These are phyloP conservation scores for Zelostemma sp. DNA, from an alignment of 1,140 invertebrate genomes.

Conservation along the genomic window DNA sequence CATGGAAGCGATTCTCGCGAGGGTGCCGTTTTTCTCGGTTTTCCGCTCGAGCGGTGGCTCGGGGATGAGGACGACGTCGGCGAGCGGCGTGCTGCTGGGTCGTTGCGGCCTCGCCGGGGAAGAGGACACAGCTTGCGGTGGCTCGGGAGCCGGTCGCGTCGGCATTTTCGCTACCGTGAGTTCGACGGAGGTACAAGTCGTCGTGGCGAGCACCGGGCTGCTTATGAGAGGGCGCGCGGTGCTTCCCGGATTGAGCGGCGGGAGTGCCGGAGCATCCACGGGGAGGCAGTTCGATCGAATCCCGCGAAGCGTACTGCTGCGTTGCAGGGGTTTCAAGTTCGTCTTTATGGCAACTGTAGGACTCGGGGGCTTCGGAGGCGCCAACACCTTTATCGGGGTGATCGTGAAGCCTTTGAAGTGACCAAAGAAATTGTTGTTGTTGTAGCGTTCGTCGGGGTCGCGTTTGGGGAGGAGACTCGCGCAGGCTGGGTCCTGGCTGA, in stretches of 20 bases:
- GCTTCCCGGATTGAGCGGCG: conserved; percentile 73
- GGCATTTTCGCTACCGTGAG: conserved; percentile 74
- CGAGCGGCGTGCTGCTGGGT: conserved; percentile 50
- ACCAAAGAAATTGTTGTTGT: conserved; percentile 78
- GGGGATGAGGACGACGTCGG: conserved; percentile 30
- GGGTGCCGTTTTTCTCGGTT: conserved; percentile 68
- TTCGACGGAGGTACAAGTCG: conserved; percentile 82
- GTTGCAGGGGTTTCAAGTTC: conserved; percentile 50
- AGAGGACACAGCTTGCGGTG: conserved; percentile 1
- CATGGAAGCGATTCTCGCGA: conserved; percentile 84
- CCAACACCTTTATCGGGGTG: conserved; percentile 74
- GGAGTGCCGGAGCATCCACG: conserved; percentile 69
- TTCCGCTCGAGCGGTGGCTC: conserved; percentile 47
- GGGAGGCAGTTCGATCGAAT: conserved; percentile 22
- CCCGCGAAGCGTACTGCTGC: conserved; percentile 46
- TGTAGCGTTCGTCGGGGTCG: conserved; percentile 66
- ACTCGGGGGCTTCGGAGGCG: conserved; percentile 63
- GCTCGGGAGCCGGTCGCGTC: conserved; percentile 69
- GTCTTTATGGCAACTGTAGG: conserved; percentile 65
- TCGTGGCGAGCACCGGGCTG: conserved; percentile 82
- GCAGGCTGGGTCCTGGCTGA: conserved; percentile 65
- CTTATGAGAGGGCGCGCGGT: conserved; percentile 81
- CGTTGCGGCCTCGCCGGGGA: conserved; percentile 38
- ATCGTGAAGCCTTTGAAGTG: conserved; percentile 88
- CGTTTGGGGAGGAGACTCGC: conserved; percentile 71